These are phyloP conservation scores for Phanerotoma sp. DNA, from an alignment of 2,888 invertebrate genomes.

Conservation along the genomic window DNA sequence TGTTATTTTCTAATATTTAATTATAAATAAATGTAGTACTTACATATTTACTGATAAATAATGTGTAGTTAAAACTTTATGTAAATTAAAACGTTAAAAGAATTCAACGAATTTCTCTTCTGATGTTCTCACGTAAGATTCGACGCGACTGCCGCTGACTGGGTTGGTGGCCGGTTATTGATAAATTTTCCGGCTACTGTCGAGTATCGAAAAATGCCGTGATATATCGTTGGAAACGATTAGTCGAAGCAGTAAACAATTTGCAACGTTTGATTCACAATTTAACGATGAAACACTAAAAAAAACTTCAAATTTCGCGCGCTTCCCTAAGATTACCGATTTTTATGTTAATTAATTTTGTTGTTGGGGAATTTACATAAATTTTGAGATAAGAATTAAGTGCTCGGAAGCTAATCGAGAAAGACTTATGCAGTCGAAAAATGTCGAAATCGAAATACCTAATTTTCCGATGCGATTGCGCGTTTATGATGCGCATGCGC, in stretches of 20 bases:
- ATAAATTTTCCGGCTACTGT: slow-evolving; percentile 48
- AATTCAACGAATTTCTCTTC: not conserved
- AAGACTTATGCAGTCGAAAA: slow-evolving; percentile 21
- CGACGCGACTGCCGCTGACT: slow-evolving; percentile 45
- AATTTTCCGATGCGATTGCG: slow-evolving; percentile 19
- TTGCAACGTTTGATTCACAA: not conserved
- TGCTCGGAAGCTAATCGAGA: too few relatives aligned
- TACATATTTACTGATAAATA: slow-evolving; percentile 5
- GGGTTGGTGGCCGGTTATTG: slow-evolving; percentile 48
- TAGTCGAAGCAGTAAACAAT: slow-evolving; percentile 24
- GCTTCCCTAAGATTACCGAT: not conserved
- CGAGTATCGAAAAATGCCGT: slow-evolving; percentile 34
- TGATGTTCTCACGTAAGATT: slow-evolving; percentile 9
- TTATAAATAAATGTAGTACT: slow-evolving; percentile 1
- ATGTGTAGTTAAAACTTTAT: not conserved
- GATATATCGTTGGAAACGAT: slow-evolving; percentile 36
- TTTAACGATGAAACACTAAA: too few relatives aligned
- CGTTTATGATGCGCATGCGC: slow-evolving; percentile 40
- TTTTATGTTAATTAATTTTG: not conserved
- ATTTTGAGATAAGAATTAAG: too few relatives aligned
- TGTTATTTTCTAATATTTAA: too few relatives aligned
- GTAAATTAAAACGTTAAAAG: not conserved
- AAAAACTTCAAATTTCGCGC: too few relatives aligned
- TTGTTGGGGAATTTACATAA: not conserved
- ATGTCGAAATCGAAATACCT: not conserved